These are phyloP conservation scores for Auanema sp. DNA, from an alignment of 2,888 invertebrate genomes.

Conservation along the genomic window DNA sequence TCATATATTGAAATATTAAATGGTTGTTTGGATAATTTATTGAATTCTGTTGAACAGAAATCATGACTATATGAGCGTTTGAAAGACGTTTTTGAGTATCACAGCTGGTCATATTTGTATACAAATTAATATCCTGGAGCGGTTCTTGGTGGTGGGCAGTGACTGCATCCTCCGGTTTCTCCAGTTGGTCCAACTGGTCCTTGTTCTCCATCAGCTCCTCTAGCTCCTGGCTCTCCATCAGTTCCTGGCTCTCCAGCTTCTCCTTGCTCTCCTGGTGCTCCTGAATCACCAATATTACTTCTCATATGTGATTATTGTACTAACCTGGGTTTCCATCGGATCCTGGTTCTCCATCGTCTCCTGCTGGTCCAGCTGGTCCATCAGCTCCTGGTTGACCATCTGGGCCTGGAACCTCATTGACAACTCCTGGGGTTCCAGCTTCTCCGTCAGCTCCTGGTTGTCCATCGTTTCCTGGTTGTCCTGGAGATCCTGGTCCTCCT, in stretches of 20 bases:
- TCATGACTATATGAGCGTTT: too few species aligned
- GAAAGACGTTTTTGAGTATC: too few species aligned
- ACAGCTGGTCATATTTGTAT: too few species aligned
- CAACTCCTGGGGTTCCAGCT: constrained; percentile 46
- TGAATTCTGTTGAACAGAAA: too few species aligned
- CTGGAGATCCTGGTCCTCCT: constrained; percentile 51
- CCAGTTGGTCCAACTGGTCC: constrained; percentile 31
- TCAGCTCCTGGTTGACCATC: constrained; percentile 30
- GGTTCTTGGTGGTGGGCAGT: constrained; percentile 55
- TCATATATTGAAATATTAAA: too few species aligned
- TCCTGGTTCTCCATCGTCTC: constrained; percentile 49
- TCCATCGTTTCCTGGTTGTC: constrained; percentile 65
- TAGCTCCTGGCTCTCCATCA: constrained; percentile 46
- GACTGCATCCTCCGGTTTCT: constrained; percentile 46
- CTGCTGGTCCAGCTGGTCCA: constrained; percentile 28
- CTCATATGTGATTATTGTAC: neutral
- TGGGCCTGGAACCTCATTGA: constrained; percentile 22
- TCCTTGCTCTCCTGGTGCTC: constrained; percentile 44
- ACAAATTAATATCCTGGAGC: constrained; percentile 50
- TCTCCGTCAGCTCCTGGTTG: constrained; percentile 50
- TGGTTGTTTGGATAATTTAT: too few species aligned
- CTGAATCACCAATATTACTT: constrained; percentile 18
- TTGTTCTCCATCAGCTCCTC: constrained; percentile 40
- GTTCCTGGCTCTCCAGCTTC: constrained; percentile 50
- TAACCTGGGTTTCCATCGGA: constrained; percentile 13